phyloP scores from a whole-genome alignment of 2,797 vertebrate species.

The Borostomias antarcticus region DNA sequence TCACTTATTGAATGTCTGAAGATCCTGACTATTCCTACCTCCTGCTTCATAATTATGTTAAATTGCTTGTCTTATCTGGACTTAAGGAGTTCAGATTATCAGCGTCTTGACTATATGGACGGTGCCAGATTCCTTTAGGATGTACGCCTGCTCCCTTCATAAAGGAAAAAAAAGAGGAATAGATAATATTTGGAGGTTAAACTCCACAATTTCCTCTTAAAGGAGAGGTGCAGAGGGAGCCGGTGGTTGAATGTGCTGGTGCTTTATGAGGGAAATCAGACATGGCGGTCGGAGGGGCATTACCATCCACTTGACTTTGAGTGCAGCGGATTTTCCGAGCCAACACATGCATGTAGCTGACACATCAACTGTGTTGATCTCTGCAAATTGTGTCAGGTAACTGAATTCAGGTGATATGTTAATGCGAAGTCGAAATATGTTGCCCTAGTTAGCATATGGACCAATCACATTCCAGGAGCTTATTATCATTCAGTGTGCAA shows the following conservation, averaged over 20 bases:
- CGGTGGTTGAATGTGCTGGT: constrained; percentile 66
- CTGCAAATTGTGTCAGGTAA: constrained; percentile 79
- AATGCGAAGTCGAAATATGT: constrained; percentile 73
- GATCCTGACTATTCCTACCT: constrained; percentile 77
- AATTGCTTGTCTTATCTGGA: constrained; percentile 82
- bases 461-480: constrained; percentile 70
- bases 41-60: constrained; percentile 83
- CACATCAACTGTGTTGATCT: constrained; percentile 75
- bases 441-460: constrained; percentile 82
- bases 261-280: constrained; percentile 76
- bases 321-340: constrained; percentile 72
- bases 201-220: constrained; percentile 80
- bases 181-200: constrained; percentile 82
- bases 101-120: constrained; percentile 72
- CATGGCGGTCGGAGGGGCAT: constrained; percentile 73
- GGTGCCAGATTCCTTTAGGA: constrained; percentile 76
- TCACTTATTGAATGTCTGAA: constrained; percentile 75
- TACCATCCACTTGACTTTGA: constrained; percentile 83
- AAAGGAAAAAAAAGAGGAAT: constrained; percentile 69
- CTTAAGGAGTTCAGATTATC: constrained; percentile 82
- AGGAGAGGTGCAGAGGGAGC: constrained; percentile 76
- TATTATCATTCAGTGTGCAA: constrained; percentile 71
- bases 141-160: constrained; percentile 68
- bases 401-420: constrained; percentile 83
- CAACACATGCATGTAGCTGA: constrained; percentile 78